Percentiles rank a stretch among this genome's conserved stretches.
Conservation (phyloP, 2,113 vertebrate species). For the Sus scrofa region T2T-Sscrofa CM000823.6:41875501-41876000, state of each 20-base stretch:
- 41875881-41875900: slow-evolving; percentile 6
- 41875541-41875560: neutral
- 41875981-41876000: too few species aligned
- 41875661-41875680: neutral
- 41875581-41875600: slow-evolving; percentile 9
- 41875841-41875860: slow-evolving; percentile 13
- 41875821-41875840: slow-evolving; percentile 37
- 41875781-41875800: slow-evolving; percentile 48
- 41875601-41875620: neutral
- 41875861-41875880: slow-evolving; percentile 16
- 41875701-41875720: slow-evolving; percentile 9
- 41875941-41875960: slow-evolving; percentile 10
- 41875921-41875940: neutral
- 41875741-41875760: slow-evolving; percentile 4
- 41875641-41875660: slow-evolving; percentile 27
- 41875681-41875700: neutral
- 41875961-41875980: too few species aligned
- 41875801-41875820: slow-evolving; percentile 41
- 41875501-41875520: neutral
- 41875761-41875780: neutral
- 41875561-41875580: slow-evolving; percentile 1
- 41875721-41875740: neutral
- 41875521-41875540: slow-evolving; percentile 3
- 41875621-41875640: neutral
- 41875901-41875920: slow-evolving; percentile 29